phyloP scores from a whole-genome alignment of 2,797 vertebrate species.

The Aldrovandia affinis region DNA sequence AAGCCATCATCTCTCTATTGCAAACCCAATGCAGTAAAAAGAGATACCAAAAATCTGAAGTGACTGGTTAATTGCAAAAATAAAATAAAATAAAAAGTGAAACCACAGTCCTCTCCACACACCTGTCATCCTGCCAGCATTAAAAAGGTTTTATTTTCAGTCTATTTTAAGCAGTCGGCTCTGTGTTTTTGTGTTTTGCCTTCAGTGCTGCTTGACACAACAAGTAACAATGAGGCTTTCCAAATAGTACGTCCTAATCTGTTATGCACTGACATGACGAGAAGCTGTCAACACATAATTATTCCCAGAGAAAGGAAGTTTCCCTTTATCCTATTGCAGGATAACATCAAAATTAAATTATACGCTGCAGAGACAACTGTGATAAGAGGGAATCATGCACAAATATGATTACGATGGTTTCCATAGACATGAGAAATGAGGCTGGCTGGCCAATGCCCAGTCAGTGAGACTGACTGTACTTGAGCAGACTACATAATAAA shows the following conservation, averaged over 20 bases:
- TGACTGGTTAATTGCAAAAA: background rate
- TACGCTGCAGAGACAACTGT: conserved; percentile 10
- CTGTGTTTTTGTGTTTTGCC: conserved; percentile 45
- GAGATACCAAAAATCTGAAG: too few relatives aligned
- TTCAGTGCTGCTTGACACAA: background rate
- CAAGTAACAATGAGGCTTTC: background rate
- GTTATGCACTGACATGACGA: background rate
- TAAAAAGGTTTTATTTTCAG: conserved; percentile 52
- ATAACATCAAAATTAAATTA: conserved; percentile 20
- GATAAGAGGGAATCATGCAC: conserved; percentile 2
- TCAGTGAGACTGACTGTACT: background rate
- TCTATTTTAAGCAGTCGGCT: conserved; percentile 58
- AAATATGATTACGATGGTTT: conserved; percentile 10
- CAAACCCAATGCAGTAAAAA: too few relatives aligned
- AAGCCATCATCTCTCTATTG: background rate
- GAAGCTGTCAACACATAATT: background rate
- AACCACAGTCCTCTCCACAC: conserved; percentile 59
- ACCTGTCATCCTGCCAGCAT: conserved; percentile 60
- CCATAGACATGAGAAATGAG: conserved; percentile 5
- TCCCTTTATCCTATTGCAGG: background rate
- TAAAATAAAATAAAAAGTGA: background rate
- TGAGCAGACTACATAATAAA: background rate
- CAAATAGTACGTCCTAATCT: background rate
- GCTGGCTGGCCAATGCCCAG: background rate
- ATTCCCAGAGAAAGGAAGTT: background rate